Percentiles rank a stretch among this genome's conserved stretches.
These are phyloP conservation scores for Opisthocomus hoazin DNA, from an alignment of 2,113 vertebrate genomes.

Conservation along the genomic window DNA sequence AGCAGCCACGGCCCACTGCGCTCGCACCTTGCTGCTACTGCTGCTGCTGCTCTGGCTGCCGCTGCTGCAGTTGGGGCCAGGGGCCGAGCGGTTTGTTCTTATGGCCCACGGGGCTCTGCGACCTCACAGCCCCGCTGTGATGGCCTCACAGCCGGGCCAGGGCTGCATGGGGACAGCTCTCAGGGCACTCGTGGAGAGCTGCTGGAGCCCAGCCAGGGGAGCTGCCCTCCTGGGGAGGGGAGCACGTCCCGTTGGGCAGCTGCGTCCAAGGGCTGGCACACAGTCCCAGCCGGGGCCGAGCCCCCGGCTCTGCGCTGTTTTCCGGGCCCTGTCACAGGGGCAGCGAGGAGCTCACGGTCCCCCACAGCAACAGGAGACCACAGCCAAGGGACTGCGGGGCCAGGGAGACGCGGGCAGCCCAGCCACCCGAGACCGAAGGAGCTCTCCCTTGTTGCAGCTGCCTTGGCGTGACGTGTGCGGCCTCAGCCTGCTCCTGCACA, in stretches of 20 bases:
- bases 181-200: neutral
- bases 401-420: neutral
- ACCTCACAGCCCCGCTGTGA: too few relatives aligned
- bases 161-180: too few relatives aligned
- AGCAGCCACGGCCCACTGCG: too few relatives aligned
- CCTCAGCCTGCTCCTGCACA: neutral
- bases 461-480: neutral
- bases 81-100: neutral
- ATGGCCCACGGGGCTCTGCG: neutral
- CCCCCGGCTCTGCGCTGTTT: neutral
- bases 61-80: neutral
- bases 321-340: neutral
- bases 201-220: neutral
- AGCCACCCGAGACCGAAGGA: neutral
- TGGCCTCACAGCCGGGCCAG: neutral
- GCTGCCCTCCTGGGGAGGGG: neutral
- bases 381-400: neutral
- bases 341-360: neutral
- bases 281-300: too few relatives aligned
- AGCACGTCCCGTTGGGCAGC: too few relatives aligned
- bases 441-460: neutral
- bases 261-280: neutral
- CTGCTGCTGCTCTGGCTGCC: too few relatives aligned
- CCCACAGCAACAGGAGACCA: neutral
- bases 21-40: too few relatives aligned